phyloP scores from a whole-genome alignment of 2,888 invertebrate genomes.

The Eupithecia insigniata region DNA sequence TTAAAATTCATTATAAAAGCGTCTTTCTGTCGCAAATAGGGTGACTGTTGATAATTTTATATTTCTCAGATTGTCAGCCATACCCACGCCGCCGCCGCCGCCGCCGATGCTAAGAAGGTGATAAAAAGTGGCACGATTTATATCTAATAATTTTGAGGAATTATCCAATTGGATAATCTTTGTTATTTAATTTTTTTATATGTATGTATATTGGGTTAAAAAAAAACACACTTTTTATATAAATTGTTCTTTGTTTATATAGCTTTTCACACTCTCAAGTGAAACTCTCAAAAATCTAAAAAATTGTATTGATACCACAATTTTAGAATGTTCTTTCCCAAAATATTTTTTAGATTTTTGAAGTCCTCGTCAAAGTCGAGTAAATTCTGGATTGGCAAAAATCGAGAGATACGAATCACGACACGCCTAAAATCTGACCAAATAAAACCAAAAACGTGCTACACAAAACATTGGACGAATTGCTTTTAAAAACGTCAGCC shows the following conservation, averaged over 20 bases:
- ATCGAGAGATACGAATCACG: conserved; percentile 2
- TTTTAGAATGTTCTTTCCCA: too few relatives aligned
- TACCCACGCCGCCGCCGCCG: too few relatives aligned
- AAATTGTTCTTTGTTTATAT: neutral
- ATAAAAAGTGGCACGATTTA: too few relatives aligned
- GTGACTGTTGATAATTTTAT: neutral
- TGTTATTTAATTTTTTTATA: too few relatives aligned
- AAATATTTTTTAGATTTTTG: too few relatives aligned
- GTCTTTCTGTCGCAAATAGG: neutral
- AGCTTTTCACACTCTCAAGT: neutral
- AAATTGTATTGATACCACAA: too few relatives aligned
- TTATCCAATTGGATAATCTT: neutral
- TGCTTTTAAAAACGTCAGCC: conserved; percentile 5
- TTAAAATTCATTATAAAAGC: too few relatives aligned
- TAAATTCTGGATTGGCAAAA: neutral
- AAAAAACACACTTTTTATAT: neutral
- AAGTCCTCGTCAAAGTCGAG: neutral
- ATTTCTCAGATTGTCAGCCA: neutral
- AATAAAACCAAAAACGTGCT: neutral
- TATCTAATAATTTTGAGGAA: neutral
- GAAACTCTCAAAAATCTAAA: neutral
- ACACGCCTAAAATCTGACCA: conserved; percentile 3
- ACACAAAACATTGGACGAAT: conserved; percentile 7
- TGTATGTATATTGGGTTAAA: neutral
- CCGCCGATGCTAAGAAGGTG: neutral